Base-by-base conservation (phyloP, 2,797 vertebrate species). In the Moxostoma hubbsi region DNA sequence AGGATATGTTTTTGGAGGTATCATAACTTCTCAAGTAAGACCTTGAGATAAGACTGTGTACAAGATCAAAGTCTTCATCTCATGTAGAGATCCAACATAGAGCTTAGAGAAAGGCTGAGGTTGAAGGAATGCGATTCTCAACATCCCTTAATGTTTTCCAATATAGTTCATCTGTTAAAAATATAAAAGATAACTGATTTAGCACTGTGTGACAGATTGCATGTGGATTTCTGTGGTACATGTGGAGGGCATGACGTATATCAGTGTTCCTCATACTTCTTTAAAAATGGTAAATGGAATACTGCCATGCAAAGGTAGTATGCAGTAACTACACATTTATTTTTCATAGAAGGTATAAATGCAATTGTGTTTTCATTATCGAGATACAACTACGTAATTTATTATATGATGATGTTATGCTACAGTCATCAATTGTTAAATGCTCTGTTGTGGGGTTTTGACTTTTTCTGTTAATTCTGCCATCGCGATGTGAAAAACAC, bases 91-190 rank as follows among this genome's bases (percentile, higher is more conserved):
- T 81, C 58, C 59, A 64, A 24, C 49, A 53, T n/a, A 54, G 72
- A 8, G 59, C 72, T 73, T 59, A 70, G 50, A 54, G 10, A 70
- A 36, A 50, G 63, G 63, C 62, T 47, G 63, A 70, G 11, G 18
- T 49, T 58, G 24, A 73, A 62, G 66, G 69, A 50, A 67, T n/a
- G 54, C 47, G 49, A 51, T 73, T 72, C 73, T 57, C 36, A 77
- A 54, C 36, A 73, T 79, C 76, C 74, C 69, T 63, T 8, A 81
- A 85, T 70, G 9, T 36, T 51, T 72, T 65, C 51, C 59, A 9
- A 73, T 58, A 16, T 68, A 75, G 10, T 72, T 79, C 81, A 72
- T 82, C 80, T 84, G 73, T 64, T 47, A 55, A 45, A 53, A 15
- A 24, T 24, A 24, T 24, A 24, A 24, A 24, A 24, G 24, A 24